These are phyloP conservation scores for Teinopalpus imperialis DNA, from an alignment of 2,888 invertebrate species.

Conservation along the genomic window DNA sequence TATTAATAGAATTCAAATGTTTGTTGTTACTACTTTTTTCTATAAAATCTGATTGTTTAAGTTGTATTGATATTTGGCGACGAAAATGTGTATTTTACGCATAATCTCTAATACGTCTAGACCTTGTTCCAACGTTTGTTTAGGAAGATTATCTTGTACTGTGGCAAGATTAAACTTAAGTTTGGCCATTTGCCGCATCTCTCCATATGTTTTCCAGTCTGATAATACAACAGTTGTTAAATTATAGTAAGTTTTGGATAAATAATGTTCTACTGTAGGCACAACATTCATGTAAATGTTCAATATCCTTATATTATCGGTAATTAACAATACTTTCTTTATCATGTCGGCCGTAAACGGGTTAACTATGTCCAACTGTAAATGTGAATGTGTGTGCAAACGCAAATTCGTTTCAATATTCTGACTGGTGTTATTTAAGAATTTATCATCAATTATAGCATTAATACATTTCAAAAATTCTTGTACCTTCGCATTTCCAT, in stretches of 20 bases:
- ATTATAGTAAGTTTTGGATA: constrained; percentile 98
- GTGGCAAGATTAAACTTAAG: constrained; percentile 91
- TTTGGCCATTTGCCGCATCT: constrained; percentile 96
- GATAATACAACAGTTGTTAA: constrained; percentile 97
- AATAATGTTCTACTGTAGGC: constrained; percentile 91
- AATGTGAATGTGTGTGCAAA: constrained; percentile 94
- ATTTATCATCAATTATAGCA: constrained; percentile 76
- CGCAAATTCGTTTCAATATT: constrained; percentile 96
- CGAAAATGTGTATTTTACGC: constrained; percentile 97
- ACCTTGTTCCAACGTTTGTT: constrained; percentile 98
- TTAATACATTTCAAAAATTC: constrained; percentile 59
- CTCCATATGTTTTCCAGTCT: constrained; percentile 98
- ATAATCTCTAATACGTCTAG: constrained; percentile 98
- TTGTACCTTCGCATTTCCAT: constrained; percentile 46
- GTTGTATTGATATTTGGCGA: constrained; percentile 96
- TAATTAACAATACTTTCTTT: constrained; percentile 82
- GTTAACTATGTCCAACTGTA: constrained; percentile 88
- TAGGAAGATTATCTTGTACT: constrained; percentile 96
- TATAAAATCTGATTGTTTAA: constrained; percentile 98
- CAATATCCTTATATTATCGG: constrained; percentile 79
- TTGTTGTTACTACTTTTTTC: constrained; percentile 96
- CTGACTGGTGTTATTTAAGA: constrained; percentile 89
- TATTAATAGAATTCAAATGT: constrained; percentile 96
- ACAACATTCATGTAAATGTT: constrained; percentile 84
- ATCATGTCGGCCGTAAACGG: constrained; percentile 87